These are phyloP conservation scores for Rhadina sibilatrix DNA, from an alignment of 2,113 vertebrate genomes.

Conservation along the genomic window DNA sequence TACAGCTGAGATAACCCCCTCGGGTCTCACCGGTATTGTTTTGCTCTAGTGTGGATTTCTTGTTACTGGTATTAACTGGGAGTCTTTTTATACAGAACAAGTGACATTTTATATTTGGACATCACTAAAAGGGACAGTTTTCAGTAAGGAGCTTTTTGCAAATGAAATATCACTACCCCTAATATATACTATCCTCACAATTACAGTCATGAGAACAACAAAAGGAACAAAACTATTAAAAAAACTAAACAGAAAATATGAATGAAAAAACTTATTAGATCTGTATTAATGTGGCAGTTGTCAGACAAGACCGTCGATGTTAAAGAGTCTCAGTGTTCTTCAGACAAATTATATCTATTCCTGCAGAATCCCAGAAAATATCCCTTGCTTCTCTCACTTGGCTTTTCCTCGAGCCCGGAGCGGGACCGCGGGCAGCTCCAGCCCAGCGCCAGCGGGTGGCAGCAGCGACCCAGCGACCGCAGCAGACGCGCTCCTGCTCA, in stretches of 20 bases:
- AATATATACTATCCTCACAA: not conserved
- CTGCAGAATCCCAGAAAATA: not conserved
- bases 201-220: not conserved
- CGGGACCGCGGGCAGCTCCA: not conserved
- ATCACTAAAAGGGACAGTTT: not conserved
- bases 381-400: fast-evolving
- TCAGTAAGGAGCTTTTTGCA: not conserved
- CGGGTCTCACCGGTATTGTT: not conserved
- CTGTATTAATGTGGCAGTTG: not conserved
- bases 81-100: not conserved
- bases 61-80: not conserved
- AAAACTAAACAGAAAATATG: not conserved
- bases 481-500: fast-evolving
- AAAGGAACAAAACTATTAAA: not conserved
- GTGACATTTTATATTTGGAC: not conserved
- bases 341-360: not conserved
- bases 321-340: not conserved
- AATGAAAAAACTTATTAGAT: not conserved
- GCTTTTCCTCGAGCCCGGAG: not conserved
- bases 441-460: constrained; percentile 11
- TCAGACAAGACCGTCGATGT: not conserved
- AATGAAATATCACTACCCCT: not conserved
- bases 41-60: not conserved
- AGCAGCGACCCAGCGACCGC: not conserved
- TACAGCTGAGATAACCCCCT: not conserved